A percentile compares a stretch with the other conserved stretches of the same genome.
Conservation (phyloP, 2,113 vertebrate genomes). For the Clarias magur region DNA sequence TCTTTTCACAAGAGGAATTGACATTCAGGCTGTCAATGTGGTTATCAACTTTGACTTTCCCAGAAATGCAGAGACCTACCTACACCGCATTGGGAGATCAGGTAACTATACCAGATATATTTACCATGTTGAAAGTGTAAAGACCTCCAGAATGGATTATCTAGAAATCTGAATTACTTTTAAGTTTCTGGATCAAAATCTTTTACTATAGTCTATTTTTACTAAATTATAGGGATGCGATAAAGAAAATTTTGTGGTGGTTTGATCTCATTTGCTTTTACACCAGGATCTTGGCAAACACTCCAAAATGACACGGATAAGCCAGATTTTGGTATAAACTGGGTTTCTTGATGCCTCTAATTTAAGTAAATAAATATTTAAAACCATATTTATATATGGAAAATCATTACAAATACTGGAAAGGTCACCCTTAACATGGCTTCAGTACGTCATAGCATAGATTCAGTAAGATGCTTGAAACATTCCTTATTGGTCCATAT, state of each 20-base stretch:
- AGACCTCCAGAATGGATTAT: not conserved
- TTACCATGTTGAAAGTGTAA: not conserved
- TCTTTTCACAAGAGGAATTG: slow-evolving; percentile 80
- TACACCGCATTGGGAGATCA: slow-evolving; percentile 80
- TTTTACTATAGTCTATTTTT: not conserved
- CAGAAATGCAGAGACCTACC: slow-evolving; percentile 78
- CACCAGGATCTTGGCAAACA: not conserved
- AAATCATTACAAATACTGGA: not conserved
- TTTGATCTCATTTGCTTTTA: not conserved
- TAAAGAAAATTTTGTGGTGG: not conserved
- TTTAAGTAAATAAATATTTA: not conserved
- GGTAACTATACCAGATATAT: slow-evolving; percentile 53
- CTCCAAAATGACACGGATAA: not conserved
- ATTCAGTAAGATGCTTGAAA: no score
- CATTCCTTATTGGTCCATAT: no score
- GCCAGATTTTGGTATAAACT: no score
- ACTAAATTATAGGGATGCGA: not conserved
- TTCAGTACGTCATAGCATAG: no score
- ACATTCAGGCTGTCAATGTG: slow-evolving; percentile 80
- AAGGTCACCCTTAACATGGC: not conserved
- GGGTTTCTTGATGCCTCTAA: no score
- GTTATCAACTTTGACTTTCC: slow-evolving; percentile 82
- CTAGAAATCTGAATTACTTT: not conserved
- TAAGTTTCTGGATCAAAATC: not conserved
- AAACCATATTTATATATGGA: not conserved